Conservation (phyloP, 2,113 vertebrate species). For the Paramormyrops kingsleyae region DNA sequence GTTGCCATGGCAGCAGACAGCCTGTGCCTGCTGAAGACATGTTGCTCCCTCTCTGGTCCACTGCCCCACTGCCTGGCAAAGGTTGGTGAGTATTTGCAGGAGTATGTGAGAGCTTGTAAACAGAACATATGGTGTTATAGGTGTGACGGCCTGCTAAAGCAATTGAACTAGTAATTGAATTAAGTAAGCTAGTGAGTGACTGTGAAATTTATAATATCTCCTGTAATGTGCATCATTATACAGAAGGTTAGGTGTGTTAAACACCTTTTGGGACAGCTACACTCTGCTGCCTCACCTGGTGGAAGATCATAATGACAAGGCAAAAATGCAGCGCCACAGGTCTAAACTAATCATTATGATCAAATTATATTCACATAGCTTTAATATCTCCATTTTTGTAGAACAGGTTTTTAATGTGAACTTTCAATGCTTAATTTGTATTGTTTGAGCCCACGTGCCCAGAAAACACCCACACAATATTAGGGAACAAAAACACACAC, state of each 20-base stretch:
- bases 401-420: background rate
- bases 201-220: background rate
- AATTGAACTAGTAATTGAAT: background rate
- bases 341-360: background rate
- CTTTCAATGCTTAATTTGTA: background rate
- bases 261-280: background rate
- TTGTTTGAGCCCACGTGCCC: background rate
- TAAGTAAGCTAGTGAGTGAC: background rate
- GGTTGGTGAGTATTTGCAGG: background rate
- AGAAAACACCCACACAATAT: background rate
- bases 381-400: background rate
- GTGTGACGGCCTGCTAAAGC: background rate
- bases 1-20: conserved; percentile 92
- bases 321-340: background rate
- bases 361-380: background rate
- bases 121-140: background rate
- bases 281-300: background rate
- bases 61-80: background rate
- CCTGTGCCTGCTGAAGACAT: conserved; percentile 78
- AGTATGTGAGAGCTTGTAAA: conserved; percentile 17
- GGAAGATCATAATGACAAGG: background rate
- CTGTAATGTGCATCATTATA: background rate
- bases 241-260: background rate
- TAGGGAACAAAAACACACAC: background rate
- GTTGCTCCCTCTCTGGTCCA: background rate